These are phyloP conservation scores for Nothoprocta perdicaria DNA, from an alignment of 2,113 vertebrate genomes.

Conservation along the genomic window DNA sequence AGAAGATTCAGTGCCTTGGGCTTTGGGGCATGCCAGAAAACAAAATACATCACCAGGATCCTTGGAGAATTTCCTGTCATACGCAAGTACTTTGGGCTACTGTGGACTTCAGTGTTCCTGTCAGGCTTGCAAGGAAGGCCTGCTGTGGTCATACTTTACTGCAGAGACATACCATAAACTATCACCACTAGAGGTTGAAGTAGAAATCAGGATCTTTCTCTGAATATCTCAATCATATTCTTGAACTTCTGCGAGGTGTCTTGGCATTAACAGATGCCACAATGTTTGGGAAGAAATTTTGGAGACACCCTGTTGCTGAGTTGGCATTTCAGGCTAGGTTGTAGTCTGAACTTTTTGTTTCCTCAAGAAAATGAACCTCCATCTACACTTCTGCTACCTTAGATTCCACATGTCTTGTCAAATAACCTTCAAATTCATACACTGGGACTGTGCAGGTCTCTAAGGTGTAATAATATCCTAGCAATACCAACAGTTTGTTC, in stretches of 20 bases:
- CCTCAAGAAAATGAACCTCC: not conserved
- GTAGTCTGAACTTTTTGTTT: not conserved
- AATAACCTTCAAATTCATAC: constrained; percentile 58
- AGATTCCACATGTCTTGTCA: constrained; percentile 56
- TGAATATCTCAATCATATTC: constrained; percentile 24
- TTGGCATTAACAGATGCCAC: constrained; percentile 24
- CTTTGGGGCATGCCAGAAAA: not conserved
- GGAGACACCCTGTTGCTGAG: constrained; percentile 50
- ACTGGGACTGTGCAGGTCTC: constrained; percentile 16
- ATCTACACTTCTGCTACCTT: constrained; percentile 25
- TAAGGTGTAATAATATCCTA: constrained; percentile 57
- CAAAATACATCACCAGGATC: not conserved
- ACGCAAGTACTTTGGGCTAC: not conserved
- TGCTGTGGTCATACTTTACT: not conserved
- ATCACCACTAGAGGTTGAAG: not conserved
- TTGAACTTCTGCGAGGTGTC: constrained; percentile 36
- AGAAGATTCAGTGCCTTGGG: fast-evolving
- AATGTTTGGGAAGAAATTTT: constrained; percentile 53
- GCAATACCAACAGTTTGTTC: constrained; percentile 52
- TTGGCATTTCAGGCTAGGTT: not conserved
- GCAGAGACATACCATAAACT: not conserved
- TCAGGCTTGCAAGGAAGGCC: not conserved
- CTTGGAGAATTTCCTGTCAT: not conserved
- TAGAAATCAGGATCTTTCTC: not conserved
- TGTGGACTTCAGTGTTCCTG: not conserved